These are phyloP conservation scores for Galbula dea DNA, from an alignment of 2,113 vertebrate genomes.

Conservation along the genomic window DNA sequence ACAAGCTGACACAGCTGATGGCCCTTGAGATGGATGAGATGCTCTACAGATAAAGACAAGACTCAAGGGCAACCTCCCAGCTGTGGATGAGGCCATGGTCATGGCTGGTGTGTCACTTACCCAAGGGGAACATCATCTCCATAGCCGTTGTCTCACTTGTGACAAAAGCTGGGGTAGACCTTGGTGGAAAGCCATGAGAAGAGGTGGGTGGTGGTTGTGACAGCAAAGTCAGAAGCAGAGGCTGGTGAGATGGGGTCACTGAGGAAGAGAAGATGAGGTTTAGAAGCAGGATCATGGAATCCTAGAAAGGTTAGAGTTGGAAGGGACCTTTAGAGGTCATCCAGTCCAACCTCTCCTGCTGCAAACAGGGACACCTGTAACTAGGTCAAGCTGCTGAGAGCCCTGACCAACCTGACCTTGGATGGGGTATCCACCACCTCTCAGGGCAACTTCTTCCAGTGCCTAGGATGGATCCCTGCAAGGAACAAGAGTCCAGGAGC, in stretches of 20 bases:
- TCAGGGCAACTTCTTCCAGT: too few species aligned
- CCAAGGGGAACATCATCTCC: not conserved
- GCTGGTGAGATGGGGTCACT: not conserved
- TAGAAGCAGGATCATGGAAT: too few species aligned
- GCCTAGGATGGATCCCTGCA: not conserved
- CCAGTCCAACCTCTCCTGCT: too few species aligned
- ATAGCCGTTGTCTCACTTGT: not conserved
- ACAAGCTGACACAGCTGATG: not conserved
- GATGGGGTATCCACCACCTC: too few species aligned
- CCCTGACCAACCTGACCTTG: too few species aligned
- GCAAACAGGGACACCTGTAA: too few species aligned
- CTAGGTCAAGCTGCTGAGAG: too few species aligned
- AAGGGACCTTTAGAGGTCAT: too few species aligned
- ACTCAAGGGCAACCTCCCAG: not conserved
- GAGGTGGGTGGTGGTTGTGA: not conserved
- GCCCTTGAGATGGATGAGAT: not conserved
- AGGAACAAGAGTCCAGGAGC: not conserved
- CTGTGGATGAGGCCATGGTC: not conserved
- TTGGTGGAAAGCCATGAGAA: not conserved
- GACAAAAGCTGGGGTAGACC: not conserved
- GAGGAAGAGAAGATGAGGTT: not conserved
- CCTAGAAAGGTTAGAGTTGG: too few species aligned
- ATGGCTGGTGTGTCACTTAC: not conserved
- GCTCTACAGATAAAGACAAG: not conserved
- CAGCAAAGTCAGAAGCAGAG: not conserved